Percentiles rank a stretch among this genome's conserved stretches.
Evolutionary conservation across 2,888 invertebrate species (phyloP).

Genomic region (Platypus cylindrus): DNA sequence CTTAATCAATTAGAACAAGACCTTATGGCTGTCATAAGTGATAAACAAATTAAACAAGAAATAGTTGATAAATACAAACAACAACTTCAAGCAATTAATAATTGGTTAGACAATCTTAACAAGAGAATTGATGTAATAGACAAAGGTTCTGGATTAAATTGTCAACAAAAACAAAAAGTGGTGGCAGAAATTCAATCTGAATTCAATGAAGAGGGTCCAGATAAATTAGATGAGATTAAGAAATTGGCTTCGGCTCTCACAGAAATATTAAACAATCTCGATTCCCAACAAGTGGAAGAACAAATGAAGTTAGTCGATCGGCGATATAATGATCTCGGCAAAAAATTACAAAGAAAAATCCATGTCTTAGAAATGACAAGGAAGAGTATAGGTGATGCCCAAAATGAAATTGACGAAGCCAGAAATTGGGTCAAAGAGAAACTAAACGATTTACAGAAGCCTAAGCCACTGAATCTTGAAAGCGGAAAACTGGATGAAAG

Average conservation of each 20-base stretch:
- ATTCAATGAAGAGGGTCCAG: constrained; percentile 60
- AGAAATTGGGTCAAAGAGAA: constrained; percentile 70
- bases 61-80: constrained; percentile 68
- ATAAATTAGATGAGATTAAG: constrained; percentile 59
- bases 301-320: constrained; percentile 74
- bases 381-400: constrained; percentile 70
- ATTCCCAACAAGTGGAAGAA: constrained; percentile 83
- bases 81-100: constrained; percentile 60
- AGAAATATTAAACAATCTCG: constrained; percentile 73
- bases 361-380: constrained; percentile 74
- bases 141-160: constrained; percentile 71
- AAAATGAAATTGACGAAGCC: constrained; percentile 65
- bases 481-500: constrained; percentile 64
- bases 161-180: constrained; percentile 64
- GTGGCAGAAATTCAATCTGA: constrained; percentile 61
- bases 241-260: constrained; percentile 56
- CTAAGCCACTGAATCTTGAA: constrained; percentile 61
- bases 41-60: constrained; percentile 63
- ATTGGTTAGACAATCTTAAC: constrained; percentile 68
- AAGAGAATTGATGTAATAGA: constrained; percentile 74
- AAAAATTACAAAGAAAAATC: constrained; percentile 70
- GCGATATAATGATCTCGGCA: constrained; percentile 70
- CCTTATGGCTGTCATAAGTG: constrained; percentile 56
- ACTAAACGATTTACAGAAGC: constrained; percentile 51
- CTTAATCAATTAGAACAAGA: constrained; percentile 59